A percentile compares a stretch with the other conserved stretches of the same genome.
Evolutionary conservation across 2,888 invertebrate species (phyloP).

Genomic region (Leptinotarsa rubiginosa): DNA sequence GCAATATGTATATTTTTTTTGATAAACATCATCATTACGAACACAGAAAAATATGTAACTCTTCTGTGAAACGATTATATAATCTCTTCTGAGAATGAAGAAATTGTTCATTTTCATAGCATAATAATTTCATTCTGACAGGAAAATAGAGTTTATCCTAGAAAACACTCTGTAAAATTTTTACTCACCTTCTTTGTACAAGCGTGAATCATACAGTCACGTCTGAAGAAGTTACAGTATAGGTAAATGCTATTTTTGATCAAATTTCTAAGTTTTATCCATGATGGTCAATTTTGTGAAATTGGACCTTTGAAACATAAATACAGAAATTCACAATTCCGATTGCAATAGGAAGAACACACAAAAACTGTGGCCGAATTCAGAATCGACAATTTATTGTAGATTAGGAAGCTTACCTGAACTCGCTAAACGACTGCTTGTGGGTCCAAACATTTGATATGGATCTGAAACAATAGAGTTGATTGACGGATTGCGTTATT

Average conservation of each 20-base stretch:
- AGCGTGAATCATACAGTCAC: no score
- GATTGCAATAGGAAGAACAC: conserved; percentile 14
- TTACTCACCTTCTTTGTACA: no score
- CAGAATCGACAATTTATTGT: conserved; percentile 38
- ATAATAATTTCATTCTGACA: no score
- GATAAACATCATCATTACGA: no score
- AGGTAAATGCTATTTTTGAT: not conserved
- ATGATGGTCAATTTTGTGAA: not conserved
- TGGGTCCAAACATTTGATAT: conserved; percentile 97
- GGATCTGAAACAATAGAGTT: conserved; percentile 80
- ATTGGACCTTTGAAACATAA: not conserved
- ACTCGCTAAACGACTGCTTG: conserved; percentile 95
- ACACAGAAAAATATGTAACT: no score
- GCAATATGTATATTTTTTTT: no score
- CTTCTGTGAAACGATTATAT: no score
- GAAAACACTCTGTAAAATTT: no score
- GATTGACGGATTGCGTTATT: conserved; percentile 47
- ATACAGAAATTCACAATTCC: not conserved
- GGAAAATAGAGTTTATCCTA: no score
- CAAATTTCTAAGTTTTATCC: not conserved
- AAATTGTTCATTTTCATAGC: no score
- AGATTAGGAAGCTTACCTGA: conserved; percentile 77
- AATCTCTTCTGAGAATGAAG: no score
- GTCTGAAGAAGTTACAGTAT: no score
- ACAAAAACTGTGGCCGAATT: conserved; percentile 2